Base-by-base conservation (phyloP, 2,888 invertebrate species). In the Polymixis flavicincta region DNA sequence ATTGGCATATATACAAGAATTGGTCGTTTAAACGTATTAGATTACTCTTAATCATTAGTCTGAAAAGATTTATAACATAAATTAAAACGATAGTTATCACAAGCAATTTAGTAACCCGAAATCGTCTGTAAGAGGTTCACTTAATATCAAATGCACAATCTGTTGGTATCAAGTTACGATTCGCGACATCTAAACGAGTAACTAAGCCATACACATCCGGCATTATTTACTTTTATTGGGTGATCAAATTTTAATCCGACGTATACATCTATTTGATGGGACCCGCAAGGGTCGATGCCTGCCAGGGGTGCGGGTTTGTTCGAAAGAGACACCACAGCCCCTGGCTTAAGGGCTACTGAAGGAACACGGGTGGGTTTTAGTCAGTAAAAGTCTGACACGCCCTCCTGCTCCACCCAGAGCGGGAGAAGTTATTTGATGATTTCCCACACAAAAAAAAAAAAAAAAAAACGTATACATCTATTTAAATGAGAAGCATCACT, bases 111-210 rank as follows among this genome's bases (percentile, higher is more conserved):
- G 50, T 55, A 50, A 66, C 60, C 37, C 19, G 14, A 71, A 71
- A 55, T n/a, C 1, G 25, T 17, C 60, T n/a, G 1, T 28, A 69
- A 52, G 13, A 7, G 55, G 22, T 3, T 25, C 17, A 52, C 3
- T n/a, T n/a, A n/a, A n/a, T 14, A 66, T 54, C 65, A 52, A 79
- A 70, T 63, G 45, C 28, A 63, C 52, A 63, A 60, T 70, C 45
- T 69, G 60, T 74, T 63, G 66, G 28, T 67, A 48, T 74, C 22
- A 57, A 74, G 25, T 67, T 28, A 9, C 2, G 42, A 42, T 63
- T 59, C 45, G 19, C 17, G 80, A 67, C 70, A 71, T 19, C 7
- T 64, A 57, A 64, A 71, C 67, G 71, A 64, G 71, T 37, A 59
- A 57, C 52, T 45, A 22, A 59, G 4, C 42, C n/a, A 50, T 74